Evolutionary conservation across 2,888 invertebrate genomes (phyloP).

Genomic region (Nipponacmea schrenckii): DNA sequence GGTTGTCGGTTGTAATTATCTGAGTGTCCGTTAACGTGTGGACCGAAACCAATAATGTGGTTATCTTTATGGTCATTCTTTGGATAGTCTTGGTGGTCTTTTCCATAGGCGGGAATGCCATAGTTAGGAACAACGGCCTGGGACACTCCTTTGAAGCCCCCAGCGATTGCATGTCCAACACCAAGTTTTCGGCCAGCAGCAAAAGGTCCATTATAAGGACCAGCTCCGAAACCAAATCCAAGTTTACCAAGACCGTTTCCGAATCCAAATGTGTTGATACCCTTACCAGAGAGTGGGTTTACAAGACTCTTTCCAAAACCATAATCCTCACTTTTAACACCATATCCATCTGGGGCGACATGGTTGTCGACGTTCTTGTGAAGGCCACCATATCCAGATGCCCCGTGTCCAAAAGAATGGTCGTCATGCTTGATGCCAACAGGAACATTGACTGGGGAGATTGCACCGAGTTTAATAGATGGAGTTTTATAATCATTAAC

Average conservation of each 20-base stretch:
- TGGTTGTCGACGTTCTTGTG: not conserved
- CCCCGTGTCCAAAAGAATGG: not conserved
- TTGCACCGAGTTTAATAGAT: too few species aligned
- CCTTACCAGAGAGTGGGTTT: not conserved
- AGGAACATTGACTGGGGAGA: not conserved
- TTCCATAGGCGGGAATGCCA: not conserved
- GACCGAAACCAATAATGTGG: not conserved
- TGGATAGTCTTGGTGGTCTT: not conserved
- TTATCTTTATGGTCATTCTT: not conserved
- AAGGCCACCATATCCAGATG: not conserved
- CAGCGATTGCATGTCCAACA: not conserved
- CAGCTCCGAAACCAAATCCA: conserved; percentile 1
- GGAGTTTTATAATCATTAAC: not conserved
- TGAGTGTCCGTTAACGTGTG: not conserved
- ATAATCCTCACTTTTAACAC: not conserved
- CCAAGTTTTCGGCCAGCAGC: not conserved
- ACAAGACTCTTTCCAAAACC: not conserved
- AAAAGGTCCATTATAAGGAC: not conserved
- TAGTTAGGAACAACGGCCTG: not conserved
- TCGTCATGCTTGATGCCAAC: not conserved
- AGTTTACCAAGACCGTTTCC: not conserved
- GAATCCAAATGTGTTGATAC: not conserved
- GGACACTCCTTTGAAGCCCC: not conserved
- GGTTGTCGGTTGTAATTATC: not conserved
- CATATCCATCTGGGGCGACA: not conserved